Percentiles rank a stretch among this genome's conserved stretches.
Evolutionary conservation across 2,113 vertebrate genomes (phyloP).

Genomic region (Dolichotis patagonum): DNA sequence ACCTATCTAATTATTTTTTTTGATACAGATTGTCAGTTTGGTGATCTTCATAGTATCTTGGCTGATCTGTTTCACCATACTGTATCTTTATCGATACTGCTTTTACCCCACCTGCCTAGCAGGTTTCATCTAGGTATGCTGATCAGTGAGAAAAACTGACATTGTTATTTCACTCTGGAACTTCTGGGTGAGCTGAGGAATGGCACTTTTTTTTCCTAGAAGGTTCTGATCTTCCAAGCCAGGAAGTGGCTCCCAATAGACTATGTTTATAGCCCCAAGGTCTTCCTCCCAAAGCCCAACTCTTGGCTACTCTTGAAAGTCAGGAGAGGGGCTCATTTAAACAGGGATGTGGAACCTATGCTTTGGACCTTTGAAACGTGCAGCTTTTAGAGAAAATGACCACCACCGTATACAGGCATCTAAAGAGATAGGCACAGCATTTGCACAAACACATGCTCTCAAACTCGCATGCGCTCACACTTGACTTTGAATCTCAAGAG

Average conservation of each 20-base stretch:
- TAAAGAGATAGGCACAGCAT: not conserved
- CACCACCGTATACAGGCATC: not conserved
- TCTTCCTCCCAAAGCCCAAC: not conserved
- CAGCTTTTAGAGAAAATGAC: not conserved
- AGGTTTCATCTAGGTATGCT: not conserved
- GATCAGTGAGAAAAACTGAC: not conserved
- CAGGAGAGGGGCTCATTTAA: not conserved
- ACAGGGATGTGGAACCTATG: too few relatives aligned
- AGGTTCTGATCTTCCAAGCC: not conserved
- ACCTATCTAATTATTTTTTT: not conserved
- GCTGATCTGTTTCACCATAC: not conserved
- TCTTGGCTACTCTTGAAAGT: not conserved
- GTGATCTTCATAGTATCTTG: not conserved
- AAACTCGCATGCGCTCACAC: not conserved
- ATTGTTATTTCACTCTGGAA: not conserved
- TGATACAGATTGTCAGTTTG: not conserved
- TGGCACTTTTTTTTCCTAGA: not conserved
- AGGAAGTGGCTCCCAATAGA: not conserved
- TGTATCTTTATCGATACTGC: not conserved
- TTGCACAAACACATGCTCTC: not conserved
- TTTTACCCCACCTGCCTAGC: not conserved
- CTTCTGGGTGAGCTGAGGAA: not conserved
- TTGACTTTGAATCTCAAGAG: too few relatives aligned
- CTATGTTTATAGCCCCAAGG: not conserved
- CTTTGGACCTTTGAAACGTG: not conserved